Base-by-base conservation (phyloP, 2,797 vertebrate species). In the Urocyon cinereoargenteus region DNA sequence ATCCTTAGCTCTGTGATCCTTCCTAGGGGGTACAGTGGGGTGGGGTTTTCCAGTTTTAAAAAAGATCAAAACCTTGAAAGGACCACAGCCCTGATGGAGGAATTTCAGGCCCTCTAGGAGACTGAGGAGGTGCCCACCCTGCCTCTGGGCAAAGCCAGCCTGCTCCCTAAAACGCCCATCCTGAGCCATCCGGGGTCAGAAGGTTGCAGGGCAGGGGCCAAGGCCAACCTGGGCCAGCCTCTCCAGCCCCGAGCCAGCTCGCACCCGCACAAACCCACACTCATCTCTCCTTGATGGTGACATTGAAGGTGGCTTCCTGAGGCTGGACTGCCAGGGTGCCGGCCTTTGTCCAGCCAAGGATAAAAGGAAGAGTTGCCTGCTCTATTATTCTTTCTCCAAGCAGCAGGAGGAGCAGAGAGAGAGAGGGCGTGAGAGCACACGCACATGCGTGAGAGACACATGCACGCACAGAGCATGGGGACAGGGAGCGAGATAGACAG, bases 281-380 rank as follows among this genome's bases (percentile, higher is more conserved):
- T 28, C 1, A 0, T 21, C 77, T 87, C 66, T 88, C 88, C 57
- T 91, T 75, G 64, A 19, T 28, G 85, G 91, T 6, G 73, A 87
- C 73, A 55, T 34, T 79, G 94, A 53, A 82, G 85, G 72, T 18
- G 62, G 86, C 70, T 82, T 86, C 94, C 97, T 11, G 45, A 72
- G 86, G 90, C 84, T 81, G 26, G 57, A 2, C 79, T 22, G 86
- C 96, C 1, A 9, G 66, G 93, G 55, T 3, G 7, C 53, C 19
- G 31, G 95, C n/a, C 59, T 97, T 92, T 97, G 96, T 97, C 93
- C 95, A 82, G 86, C 66, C 0, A 2, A 93, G 59, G 94, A 96
- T 85, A 21, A 91, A 97, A 94, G 75, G 89, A 75, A 91, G 59
- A 22, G 62, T 13, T 14, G 36, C 55, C 26, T 68, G 79, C 84